Evolutionary conservation across 2,113 vertebrate genomes (phyloP).

Genomic region (Phalacrocorax pelagicus): DNA sequence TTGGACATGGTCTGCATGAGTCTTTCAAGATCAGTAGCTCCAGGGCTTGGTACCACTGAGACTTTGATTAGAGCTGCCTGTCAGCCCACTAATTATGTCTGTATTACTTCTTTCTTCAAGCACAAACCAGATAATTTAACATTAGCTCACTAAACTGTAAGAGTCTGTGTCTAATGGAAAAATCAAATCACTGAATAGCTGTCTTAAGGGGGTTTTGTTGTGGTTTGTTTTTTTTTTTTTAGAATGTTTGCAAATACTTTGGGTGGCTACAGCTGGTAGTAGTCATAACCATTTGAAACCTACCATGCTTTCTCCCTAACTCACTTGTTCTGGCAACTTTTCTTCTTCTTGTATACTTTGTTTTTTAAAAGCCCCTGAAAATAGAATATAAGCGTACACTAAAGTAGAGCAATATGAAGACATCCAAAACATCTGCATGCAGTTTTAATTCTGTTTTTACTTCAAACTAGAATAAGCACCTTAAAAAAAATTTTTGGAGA

Average conservation of each 20-base stretch:
- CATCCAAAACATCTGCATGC: neutral
- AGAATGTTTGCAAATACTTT: slow-evolving; percentile 1
- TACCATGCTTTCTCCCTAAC: neutral
- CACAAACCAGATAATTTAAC: slow-evolving; percentile 26
- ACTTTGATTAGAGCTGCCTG: slow-evolving; percentile 57
- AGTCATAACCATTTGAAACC: neutral
- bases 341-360: neutral
- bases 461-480: neutral
- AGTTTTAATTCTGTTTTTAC: neutral
- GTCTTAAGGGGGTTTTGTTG: neutral
- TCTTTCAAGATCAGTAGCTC: slow-evolving; percentile 52
- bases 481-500: neutral
- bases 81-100: slow-evolving; percentile 52
- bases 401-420: neutral
- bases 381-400: neutral
- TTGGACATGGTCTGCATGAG: neutral
- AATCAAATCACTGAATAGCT: neutral
- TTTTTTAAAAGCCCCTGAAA: neutral
- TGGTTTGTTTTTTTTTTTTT: neutral
- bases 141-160: neutral
- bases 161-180: neutral
- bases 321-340: neutral
- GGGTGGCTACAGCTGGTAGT: neutral
- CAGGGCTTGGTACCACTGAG: slow-evolving; percentile 30
- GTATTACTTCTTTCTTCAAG: slow-evolving; percentile 45